Conservation (phyloP, 2,113 vertebrate genomes). For the Tetrax tetrax region DNA sequence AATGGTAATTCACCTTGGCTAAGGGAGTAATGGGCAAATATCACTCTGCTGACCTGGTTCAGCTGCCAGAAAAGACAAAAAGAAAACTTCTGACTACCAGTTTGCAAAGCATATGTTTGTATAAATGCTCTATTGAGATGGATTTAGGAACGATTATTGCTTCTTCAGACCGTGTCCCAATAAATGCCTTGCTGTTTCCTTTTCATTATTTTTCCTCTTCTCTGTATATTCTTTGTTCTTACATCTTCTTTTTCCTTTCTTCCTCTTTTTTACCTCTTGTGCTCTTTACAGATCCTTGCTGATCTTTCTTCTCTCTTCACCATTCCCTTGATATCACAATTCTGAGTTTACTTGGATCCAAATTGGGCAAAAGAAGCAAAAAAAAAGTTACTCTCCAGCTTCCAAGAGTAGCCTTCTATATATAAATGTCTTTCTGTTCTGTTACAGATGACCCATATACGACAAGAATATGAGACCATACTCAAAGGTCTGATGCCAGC, state of each 20-base stretch:
- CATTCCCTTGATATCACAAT: background rate
- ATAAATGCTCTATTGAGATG: background rate
- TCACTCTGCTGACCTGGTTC: background rate
- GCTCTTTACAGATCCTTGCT: background rate
- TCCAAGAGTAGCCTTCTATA: background rate
- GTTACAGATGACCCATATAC: slow-evolving; percentile 84
- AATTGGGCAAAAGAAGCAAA: background rate
- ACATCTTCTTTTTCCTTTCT: background rate
- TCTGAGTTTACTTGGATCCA: background rate
- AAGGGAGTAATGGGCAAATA: background rate
- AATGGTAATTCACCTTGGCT: background rate
- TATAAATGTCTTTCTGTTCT: background rate
- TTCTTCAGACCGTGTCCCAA: background rate
- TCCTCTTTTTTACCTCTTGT: background rate
- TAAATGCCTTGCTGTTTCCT: background rate
- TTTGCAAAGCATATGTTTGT: background rate
- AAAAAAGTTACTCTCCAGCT: background rate
- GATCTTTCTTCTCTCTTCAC: background rate
- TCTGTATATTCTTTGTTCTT: background rate
- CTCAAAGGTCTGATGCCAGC: slow-evolving; percentile 91
- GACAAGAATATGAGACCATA: slow-evolving; percentile 87
- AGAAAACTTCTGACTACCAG: background rate
- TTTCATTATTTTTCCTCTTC: background rate
- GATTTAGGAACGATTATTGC: background rate
- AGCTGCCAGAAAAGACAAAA: background rate